Conservation (phyloP, 2,888 invertebrate genomes). For the Phorcus lineatus region DNA sequence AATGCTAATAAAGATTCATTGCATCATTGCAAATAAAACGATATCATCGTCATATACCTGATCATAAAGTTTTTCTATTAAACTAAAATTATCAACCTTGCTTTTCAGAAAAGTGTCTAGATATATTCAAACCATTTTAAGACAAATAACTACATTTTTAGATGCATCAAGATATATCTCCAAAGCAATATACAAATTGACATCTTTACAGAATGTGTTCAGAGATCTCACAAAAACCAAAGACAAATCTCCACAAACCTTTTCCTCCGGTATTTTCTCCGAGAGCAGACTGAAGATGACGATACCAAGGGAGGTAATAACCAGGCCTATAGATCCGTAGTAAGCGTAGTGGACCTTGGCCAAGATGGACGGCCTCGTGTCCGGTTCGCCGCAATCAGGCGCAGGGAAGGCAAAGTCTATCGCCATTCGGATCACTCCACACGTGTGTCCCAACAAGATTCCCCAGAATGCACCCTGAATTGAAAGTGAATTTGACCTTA, state of each 20-base stretch:
- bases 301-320: constrained; percentile 59
- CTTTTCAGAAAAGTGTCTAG: no score
- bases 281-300: constrained; percentile 58
- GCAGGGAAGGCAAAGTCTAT: constrained; percentile 76
- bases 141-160: no score
- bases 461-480: constrained; percentile 76
- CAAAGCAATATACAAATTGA: no score
- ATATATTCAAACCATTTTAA: no score
- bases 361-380: constrained; percentile 71
- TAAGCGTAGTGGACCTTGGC: constrained; percentile 69
- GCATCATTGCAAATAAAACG: no score
- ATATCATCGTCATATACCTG: no score
- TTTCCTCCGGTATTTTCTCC: constrained; percentile 42
- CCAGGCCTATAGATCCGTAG: constrained; percentile 63
- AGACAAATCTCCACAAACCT: not conserved
- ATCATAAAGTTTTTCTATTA: no score
- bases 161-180: no score
- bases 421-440: constrained; percentile 75
- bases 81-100: no score
- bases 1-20: no score
- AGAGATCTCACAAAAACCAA: not conserved
- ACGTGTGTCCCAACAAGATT: constrained; percentile 74
- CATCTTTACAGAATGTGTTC: no score
- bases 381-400: constrained; percentile 75
- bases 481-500: no score